Percentiles rank a stretch among this genome's conserved stretches.
phyloP scores from a whole-genome alignment of 2,797 vertebrate species.

The Molossus alvarezi region DNA sequence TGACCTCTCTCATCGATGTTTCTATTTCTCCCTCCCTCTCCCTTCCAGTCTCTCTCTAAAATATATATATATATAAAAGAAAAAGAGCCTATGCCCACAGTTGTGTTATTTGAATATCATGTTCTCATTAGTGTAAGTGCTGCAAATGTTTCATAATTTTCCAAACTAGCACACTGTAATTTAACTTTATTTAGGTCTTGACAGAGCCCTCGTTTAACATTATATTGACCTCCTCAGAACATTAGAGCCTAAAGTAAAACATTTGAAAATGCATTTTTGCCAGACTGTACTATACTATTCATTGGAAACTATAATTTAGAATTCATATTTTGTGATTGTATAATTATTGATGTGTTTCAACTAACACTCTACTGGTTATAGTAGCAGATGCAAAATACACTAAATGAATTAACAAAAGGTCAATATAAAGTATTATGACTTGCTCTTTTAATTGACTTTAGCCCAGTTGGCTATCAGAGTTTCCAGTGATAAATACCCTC shows the following conservation, averaged over 20 bases:
- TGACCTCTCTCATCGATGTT: too few relatives aligned
- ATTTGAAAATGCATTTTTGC: not conserved
- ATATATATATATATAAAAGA: too few relatives aligned
- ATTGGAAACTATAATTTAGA: not conserved
- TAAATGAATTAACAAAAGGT: conserved; percentile 18
- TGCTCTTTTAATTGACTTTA: not conserved
- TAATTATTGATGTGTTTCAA: not conserved
- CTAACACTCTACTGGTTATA: not conserved
- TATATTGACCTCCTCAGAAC: not conserved
- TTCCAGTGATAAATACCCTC: not conserved
- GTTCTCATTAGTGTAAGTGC: not conserved
- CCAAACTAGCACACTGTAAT: not conserved
- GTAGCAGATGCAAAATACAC: not conserved
- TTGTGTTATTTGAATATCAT: not conserved
- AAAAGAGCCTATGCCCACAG: not conserved
- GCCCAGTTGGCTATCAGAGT: not conserved
- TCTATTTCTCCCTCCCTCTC: too few relatives aligned
- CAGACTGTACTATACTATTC: not conserved
- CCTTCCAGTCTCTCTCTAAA: too few relatives aligned
- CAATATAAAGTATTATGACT: not conserved
- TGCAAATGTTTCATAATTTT: not conserved
- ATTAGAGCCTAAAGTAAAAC: not conserved
- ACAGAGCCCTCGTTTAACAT: not conserved
- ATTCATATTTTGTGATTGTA: not conserved
- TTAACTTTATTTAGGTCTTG: not conserved